Evolutionary conservation across 2,797 vertebrate genomes (phyloP), one percentile per base, ranked within the genome.

Genomic region (Scomberomorus guttatus): DNA sequence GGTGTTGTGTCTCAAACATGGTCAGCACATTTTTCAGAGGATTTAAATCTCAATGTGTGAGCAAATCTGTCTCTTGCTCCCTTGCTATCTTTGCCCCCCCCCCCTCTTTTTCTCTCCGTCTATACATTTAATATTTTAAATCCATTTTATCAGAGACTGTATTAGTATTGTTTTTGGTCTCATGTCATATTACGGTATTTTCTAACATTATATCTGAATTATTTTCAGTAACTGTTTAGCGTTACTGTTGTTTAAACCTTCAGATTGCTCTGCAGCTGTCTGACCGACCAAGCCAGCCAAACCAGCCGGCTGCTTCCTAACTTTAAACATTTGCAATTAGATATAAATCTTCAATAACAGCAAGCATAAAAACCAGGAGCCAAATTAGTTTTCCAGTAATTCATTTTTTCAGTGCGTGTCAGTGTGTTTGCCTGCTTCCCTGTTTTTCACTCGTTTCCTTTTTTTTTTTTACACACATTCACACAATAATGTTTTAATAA

Each of bases 1-100:
- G 70, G 56, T 83, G 63, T 80, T 66, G 84, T 80, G 79, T 87
- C 64, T 66, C 67, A 44, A 78, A 77, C 52, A n/a, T 80, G 54
- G 86, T 91, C 88, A 86, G 81, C 85, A 88, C 72, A 85, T 85
- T 89, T 83, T 82, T 74, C 70, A 81, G 44, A 78, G 75, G 84
- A 87, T 87, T 89, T 82, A 80, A 82, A 84, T 83, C 51, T 84
- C 77, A 79, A 52, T 71, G 57, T 83, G 81, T 80, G 80, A 85
- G 86, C 71, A 89, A 79, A 82, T 87, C 66, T 77, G 46, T 75
- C 39, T 64, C 64, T 62, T 61, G 22, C 62, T 64, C 46, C 68
- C 63, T 78, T 61, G 24, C 12, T 56, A 44, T 34, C 52, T 25
- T 51, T 60, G 8, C 14, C 48, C 13, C 37, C 25, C 27, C 18